Percentiles rank a stretch among this genome's conserved stretches.
Evolutionary conservation across 2,797 vertebrate genomes (phyloP).

Genomic region (Salmo trutta): DNA sequence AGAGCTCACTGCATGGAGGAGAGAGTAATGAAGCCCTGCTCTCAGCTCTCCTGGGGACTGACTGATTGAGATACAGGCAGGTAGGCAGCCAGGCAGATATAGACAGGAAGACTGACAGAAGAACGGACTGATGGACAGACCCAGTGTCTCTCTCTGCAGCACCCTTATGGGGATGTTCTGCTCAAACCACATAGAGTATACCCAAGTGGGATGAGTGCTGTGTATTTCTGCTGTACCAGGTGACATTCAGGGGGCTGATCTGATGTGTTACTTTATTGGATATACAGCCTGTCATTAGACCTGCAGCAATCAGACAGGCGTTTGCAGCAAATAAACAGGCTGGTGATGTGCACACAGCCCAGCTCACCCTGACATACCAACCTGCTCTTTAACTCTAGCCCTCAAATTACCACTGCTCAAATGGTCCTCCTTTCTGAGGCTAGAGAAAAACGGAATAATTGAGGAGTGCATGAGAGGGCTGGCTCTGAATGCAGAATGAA

Average conservation of each 20-base stretch:
- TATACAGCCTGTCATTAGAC: constrained; percentile 56
- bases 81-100: no score
- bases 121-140: not conserved
- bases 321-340: constrained; percentile 36
- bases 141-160: constrained; percentile 1
- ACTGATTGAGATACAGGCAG: no score
- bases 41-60: not conserved
- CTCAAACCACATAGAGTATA: not conserved
- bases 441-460: constrained; percentile 31
- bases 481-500: constrained; percentile 4
- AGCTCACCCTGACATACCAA: constrained; percentile 32
- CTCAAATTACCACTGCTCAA: constrained; percentile 56
- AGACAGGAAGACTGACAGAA: no score
- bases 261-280: constrained; percentile 47
- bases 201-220: constrained; percentile 21
- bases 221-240: constrained; percentile 3
- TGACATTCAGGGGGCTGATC: constrained; percentile 28
- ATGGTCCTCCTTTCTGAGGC: constrained; percentile 36
- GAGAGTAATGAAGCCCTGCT: constrained; percentile 22
- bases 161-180: not conserved
- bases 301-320: constrained; percentile 35
- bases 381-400: constrained; percentile 59
- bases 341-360: constrained; percentile 35
- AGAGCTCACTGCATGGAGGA: not conserved
- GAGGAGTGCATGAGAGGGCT: constrained; percentile 14